Evolutionary conservation across 2,888 invertebrate species (phyloP).

Genomic region (Marasmarcha lunaedactyla): DNA sequence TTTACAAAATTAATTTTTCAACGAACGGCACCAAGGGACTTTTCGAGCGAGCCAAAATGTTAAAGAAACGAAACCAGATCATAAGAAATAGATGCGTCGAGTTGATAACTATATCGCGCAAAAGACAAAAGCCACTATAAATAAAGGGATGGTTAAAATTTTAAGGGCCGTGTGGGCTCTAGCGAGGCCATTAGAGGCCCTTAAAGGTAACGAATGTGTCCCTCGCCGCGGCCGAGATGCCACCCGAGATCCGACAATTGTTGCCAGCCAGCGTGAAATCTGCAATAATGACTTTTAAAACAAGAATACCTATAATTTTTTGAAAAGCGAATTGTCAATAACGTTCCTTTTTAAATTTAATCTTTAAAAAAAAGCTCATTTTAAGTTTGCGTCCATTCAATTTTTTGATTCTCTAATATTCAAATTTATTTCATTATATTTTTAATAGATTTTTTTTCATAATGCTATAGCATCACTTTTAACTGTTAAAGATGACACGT

Average conservation of each 20-base stretch:
- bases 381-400: background rate
- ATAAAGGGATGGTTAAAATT: slow-evolving; percentile 62
- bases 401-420: background rate
- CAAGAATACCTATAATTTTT: no score
- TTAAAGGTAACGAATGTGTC: slow-evolving; percentile 47
- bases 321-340: slow-evolving; percentile 13
- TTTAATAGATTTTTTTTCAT: background rate
- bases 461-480: background rate
- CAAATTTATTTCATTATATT: background rate
- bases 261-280: slow-evolving; percentile 46
- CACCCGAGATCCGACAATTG: slow-evolving; percentile 48
- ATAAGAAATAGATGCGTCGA: slow-evolving; percentile 43
- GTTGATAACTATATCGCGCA: slow-evolving; percentile 37
- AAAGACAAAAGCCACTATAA: slow-evolving; percentile 52
- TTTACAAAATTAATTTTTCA: slow-evolving; percentile 9
- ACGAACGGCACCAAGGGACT: slow-evolving; percentile 3
- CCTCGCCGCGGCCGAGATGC: slow-evolving; percentile 34
- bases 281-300: slow-evolving; percentile 10
- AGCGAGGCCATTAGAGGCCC: slow-evolving; percentile 58
- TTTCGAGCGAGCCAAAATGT: background rate
- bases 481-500: slow-evolving; percentile 53
- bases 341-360: slow-evolving; percentile 3
- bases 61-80: slow-evolving; percentile 24
- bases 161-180: slow-evolving; percentile 49
- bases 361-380: no score